Percentiles rank a stretch among this genome's conserved stretches.
Evolutionary conservation across 2,888 invertebrate species (phyloP).

Genomic region (Netelia melanura): DNA sequence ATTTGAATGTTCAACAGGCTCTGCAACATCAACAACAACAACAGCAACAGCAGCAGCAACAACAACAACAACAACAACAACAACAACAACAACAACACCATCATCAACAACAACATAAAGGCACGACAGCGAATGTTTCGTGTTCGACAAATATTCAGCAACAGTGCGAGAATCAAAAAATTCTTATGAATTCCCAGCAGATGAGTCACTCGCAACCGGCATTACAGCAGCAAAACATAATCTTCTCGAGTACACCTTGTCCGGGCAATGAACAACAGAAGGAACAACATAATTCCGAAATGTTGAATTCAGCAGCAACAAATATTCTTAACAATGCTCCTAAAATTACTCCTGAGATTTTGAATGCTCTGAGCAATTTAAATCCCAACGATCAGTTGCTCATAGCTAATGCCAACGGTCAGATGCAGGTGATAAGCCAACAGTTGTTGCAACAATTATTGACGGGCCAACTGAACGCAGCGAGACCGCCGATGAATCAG

Average conservation of each 20-base stretch:
- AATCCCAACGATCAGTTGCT: constrained; percentile 83
- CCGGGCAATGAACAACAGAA: constrained; percentile 70
- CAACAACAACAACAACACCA: constrained; percentile 68
- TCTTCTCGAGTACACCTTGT: constrained; percentile 79
- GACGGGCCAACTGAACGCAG: constrained; percentile 80
- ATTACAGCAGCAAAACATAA: constrained; percentile 78
- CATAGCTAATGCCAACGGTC: constrained; percentile 83
- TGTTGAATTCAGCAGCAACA: constrained; percentile 80
- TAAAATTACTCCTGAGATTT: constrained; percentile 83
- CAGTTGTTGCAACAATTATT: constrained; percentile 82
- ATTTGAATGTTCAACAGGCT: constrained; percentile 74
- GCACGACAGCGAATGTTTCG: constrained; percentile 61
- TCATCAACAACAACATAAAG: constrained; percentile 69
- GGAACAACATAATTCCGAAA: constrained; percentile 74
- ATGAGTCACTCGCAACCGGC: constrained; percentile 50
- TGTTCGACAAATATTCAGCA: constrained; percentile 69
- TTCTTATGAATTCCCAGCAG: constrained; percentile 56
- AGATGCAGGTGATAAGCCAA: constrained; percentile 84
- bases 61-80: constrained; percentile 71
- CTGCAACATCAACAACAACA: constrained; percentile 72
- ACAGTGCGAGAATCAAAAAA: constrained; percentile 72
- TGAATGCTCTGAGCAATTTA: constrained; percentile 82
- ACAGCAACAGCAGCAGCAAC: constrained; percentile 71
- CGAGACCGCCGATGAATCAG: constrained; percentile 75
- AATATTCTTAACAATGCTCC: constrained; percentile 82